Conservation (phyloP, 2,113 vertebrate species). For the cattle (Bos taurus) region DNA sequence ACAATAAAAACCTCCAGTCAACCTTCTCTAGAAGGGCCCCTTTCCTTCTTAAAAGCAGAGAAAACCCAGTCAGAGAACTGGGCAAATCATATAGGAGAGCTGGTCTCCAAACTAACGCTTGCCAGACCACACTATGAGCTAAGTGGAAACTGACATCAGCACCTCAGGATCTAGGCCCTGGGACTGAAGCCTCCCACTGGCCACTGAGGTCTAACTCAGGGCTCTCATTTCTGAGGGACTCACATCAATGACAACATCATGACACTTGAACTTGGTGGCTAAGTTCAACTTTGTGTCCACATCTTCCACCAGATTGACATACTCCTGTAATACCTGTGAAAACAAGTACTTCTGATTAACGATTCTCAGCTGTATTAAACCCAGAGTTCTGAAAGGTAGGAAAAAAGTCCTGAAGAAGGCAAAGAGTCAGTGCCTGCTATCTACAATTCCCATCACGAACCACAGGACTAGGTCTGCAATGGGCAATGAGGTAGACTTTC, state of each 20-base stretch:
- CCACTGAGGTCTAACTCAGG: neutral
- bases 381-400: neutral
- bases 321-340: conserved; percentile 90
- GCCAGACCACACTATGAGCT: neutral
- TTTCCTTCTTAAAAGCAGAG: neutral
- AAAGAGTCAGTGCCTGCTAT: neutral
- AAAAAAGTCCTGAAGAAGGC: neutral
- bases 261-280: conserved; percentile 94
- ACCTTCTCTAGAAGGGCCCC: neutral
- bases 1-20: neutral
- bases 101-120: neutral
- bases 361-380: neutral
- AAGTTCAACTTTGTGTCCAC: conserved; percentile 86
- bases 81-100: neutral
- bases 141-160: neutral
- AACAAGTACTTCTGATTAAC: conserved; percentile 21
- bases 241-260: conserved; percentile 94
- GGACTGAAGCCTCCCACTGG: neutral
- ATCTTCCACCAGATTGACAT: conserved; percentile 91
- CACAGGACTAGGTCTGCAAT: neutral
- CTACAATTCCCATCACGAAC: neutral
- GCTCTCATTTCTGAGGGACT: conserved; percentile 55
- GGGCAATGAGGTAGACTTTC: neutral
- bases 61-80: neutral
- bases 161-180: neutral